Conservation (phyloP, 2,113 vertebrate genomes). For the Charadrius vociferus region DNA sequence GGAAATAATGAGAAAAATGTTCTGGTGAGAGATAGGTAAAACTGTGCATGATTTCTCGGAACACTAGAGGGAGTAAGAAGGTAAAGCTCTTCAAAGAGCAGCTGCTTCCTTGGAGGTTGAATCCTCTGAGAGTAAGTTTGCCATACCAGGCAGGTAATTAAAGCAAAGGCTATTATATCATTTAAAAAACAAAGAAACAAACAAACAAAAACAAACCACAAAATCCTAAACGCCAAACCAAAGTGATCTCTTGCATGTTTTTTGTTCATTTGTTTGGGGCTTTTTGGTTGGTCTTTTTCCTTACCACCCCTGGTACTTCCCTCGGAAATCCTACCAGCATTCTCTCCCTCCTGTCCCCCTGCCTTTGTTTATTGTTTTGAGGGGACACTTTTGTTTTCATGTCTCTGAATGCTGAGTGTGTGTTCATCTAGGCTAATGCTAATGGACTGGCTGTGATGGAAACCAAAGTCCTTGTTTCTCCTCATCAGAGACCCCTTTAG, state of each 20-base stretch:
- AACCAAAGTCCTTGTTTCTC: slow-evolving; percentile 26
- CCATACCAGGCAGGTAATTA: neutral
- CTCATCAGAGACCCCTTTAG: slow-evolving; percentile 34
- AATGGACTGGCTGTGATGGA: neutral
- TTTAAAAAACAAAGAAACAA: neutral
- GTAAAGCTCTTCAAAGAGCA: neutral
- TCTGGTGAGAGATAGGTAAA: neutral
- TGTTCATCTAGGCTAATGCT: neutral
- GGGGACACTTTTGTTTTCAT: neutral
- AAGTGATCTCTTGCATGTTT: neutral
- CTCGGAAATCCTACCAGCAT: fast-evolving
- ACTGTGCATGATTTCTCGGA: neutral
- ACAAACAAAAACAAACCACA: neutral
- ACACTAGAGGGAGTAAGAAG: slow-evolving; percentile 51
- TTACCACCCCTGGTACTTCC: neutral
- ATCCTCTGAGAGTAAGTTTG: neutral
- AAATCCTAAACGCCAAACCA: neutral
- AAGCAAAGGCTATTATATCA: neutral
- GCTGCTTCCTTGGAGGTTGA: neutral
- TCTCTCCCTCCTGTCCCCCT: neutral
- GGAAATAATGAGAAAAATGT: neutral
- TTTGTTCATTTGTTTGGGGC: neutral
- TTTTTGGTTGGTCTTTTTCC: neutral
- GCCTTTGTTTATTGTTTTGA: neutral
- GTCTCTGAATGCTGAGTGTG: neutral